Evolutionary conservation across 2,797 vertebrate genomes (phyloP), one percentile per base, ranked within the genome.

Genomic region (Danio choprae): DNA sequence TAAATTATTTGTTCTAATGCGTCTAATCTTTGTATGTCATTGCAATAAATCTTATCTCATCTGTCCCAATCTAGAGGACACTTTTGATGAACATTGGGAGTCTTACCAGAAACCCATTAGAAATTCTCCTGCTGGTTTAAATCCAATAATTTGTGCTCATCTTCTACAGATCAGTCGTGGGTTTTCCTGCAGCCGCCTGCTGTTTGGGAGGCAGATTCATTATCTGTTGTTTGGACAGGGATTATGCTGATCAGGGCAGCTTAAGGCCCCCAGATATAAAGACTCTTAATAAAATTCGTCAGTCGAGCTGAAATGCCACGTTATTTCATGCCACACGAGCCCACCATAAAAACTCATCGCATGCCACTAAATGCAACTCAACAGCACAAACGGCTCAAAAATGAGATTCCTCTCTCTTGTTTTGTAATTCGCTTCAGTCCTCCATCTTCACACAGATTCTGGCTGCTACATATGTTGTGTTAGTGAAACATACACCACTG

Each of bases 191-290:
- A 86, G 83, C 79, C 78, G 89, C 86, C 85, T 82, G 83, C 88
- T 84, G 83, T 78, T 79, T 41, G 79, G 85, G 86, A 87, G 90
- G 88, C 87, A 91, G 90, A 93, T 94, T 94, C 90, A 92, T 93
- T 92, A 93, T 93, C 92, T 91, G 86, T 90, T 93, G 92, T 94
- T 92, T 93, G 92, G 91, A 91, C 84, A 87, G 84, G 93, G 92
- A 93, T 95, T 94, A 94, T 91, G 89, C 85, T 92, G 92, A 93
- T 93, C 87, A 72, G 84, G 83, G 75, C 82, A 68, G 89, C 90
- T 93, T 93, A 93, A 88, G 83, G 88, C 85, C 79, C 29, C 82
- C 87, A 86, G 87, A 92, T 89, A 91, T 92, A 91, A 93, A 92
- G 89, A 93, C 80, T 90, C 89, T 92, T 93, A 92, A 93, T 94